phyloP scores from a whole-genome alignment of 2,797 vertebrate species.

The Cynodonichthys magdalenae region DNA sequence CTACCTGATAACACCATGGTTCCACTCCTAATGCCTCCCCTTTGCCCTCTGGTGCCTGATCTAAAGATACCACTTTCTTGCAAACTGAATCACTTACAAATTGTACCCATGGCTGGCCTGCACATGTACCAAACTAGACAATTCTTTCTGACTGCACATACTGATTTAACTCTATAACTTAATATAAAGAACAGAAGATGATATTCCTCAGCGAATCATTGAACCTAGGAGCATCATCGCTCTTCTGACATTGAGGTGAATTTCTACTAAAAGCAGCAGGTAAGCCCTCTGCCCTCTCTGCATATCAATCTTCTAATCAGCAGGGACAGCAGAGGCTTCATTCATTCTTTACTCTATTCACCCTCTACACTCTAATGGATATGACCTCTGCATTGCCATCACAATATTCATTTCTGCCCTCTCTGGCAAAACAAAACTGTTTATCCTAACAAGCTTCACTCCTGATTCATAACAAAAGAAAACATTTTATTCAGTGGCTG shows the following conservation, averaged over 20 bases:
- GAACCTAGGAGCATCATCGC: background rate
- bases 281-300: slow-evolving; percentile 46
- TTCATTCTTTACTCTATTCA: slow-evolving; percentile 61
- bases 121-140: too few species aligned
- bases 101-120: too few species aligned
- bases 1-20: too few species aligned
- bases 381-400: slow-evolving; percentile 57
- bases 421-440: slow-evolving; percentile 36
- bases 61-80: too few species aligned
- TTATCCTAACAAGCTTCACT: slow-evolving; percentile 49
- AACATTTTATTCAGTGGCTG: slow-evolving; percentile 23
- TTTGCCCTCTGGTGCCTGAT: too few species aligned
- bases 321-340: slow-evolving; percentile 49
- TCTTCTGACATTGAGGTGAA: slow-evolving; percentile 26
- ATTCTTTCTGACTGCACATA: background rate
- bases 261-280: slow-evolving; percentile 51
- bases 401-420: slow-evolving; percentile 38
- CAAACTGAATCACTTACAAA: too few species aligned
- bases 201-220: background rate
- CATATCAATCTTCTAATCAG: slow-evolving; percentile 68
- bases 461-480: slow-evolving; percentile 36
- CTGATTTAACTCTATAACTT: background rate
- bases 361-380: slow-evolving; percentile 60
- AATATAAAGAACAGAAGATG: background rate
- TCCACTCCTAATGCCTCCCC: too few species aligned